Base-by-base conservation (phyloP, 1,140 invertebrate species). In the Geopemphigus sp. region DNA sequence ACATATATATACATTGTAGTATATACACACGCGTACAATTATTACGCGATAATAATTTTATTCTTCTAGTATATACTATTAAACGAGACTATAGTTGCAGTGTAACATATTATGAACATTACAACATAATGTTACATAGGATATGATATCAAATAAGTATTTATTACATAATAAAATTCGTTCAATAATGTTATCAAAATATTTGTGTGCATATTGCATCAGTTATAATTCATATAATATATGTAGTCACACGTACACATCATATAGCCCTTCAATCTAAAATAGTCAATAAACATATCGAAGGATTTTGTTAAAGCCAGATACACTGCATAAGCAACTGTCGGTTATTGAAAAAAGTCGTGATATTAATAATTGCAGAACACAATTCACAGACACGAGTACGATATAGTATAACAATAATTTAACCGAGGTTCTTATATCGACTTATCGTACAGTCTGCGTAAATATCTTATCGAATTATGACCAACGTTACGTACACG, bases 401-500 rank as follows among this genome's bases (percentile, higher is more conserved):
- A 39, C 8, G 32, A 39, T 39, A 39, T 32, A 11, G 10, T 39
- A 29, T 3, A 64, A 12, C 19, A 11, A 11, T 47, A 64, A 45
- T 47, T 68, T 47, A 68, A 45, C 64, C 5, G 32, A 47, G 47
- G 39, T 68, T 5, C 39, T 68, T 68, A n/a, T 47, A 39, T 8
- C 1, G 39, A 47, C 39, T 68, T 68, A 68, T 47, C 64, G 39
- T 14, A 8, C 32, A 39, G 63, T 15, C 12, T 68, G 14, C 22
- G 19, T 63, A 66, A 66, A 22, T 66, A 45, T 66, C 12, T 66
- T 68, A 68, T 68, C 64, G n/a, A 68, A 45, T 15, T n/a, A 24
- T 39, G 12, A 47, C 64, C 2, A 24, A 47, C 61, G 17, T 68
- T 19, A 22, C 17, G 5, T 39, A 22, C 26, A 14, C 29, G 12